These are phyloP conservation scores for Phylloscopus trochilus DNA, from an alignment of 2,113 vertebrate genomes.

Conservation along the genomic window DNA sequence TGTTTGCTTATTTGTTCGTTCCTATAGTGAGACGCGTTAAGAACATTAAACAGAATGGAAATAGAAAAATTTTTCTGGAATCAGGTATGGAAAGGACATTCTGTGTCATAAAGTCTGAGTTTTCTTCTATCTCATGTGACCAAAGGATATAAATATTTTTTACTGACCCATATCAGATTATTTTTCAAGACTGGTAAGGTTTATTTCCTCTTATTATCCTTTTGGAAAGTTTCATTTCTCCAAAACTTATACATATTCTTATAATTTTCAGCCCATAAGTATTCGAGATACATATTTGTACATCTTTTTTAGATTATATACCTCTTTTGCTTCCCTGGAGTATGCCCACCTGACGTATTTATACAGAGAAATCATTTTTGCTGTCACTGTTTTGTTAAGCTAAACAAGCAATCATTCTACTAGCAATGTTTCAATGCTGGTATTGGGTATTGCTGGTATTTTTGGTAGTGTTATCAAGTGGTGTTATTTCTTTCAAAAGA, in stretches of 20 bases:
- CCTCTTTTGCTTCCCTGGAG: neutral
- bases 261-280: neutral
- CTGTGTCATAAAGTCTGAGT: neutral
- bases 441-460: neutral
- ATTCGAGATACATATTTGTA: neutral
- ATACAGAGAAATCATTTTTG: neutral
- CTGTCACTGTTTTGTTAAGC: neutral
- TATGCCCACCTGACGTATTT: neutral
- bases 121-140: neutral
- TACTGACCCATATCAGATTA: neutral
- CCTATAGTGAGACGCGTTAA: neutral
- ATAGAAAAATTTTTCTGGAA: neutral
- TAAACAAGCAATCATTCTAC: neutral
- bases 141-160: neutral
- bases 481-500: neutral
- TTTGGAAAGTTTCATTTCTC: neutral
- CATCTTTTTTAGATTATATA: neutral
- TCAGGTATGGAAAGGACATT: neutral
- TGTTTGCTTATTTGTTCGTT: neutral
- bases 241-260: neutral
- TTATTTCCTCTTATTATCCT: neutral
- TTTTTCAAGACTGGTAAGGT: neutral
- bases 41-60: neutral
- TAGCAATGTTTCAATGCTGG: neutral
- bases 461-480: neutral